Conservation (phyloP, 2,888 invertebrate genomes). For the Acleris emargana region DNA sequence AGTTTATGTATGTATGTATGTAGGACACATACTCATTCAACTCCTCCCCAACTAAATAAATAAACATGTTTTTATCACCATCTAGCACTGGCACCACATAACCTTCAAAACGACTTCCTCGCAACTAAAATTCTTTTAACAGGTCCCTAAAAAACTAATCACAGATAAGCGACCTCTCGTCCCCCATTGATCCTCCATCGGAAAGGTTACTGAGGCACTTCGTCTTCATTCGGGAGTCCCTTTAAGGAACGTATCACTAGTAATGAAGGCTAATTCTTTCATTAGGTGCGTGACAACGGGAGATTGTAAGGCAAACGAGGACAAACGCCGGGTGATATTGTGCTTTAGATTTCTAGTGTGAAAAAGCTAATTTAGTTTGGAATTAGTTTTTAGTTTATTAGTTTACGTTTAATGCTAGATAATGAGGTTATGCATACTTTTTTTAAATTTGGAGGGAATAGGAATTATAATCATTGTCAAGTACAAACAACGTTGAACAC, state of each 20-base stretch:
- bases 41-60: no score
- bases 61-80: no score
- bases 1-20: no score
- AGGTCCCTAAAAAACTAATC: constrained; percentile 70
- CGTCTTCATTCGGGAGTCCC: constrained; percentile 80
- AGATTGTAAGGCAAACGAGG: constrained; percentile 73
- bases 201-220: constrained; percentile 76
- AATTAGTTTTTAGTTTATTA: constrained; percentile 1
- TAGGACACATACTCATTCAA: no score
- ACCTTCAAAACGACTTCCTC: background rate
- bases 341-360: constrained; percentile 23
- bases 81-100: no score
- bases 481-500: no score
- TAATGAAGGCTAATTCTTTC: constrained; percentile 84
- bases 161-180: constrained; percentile 68
- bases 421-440: no score
- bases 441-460: no score
- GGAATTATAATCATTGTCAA: no score
- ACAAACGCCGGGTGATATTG: constrained; percentile 54
- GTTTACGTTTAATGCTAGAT: no score
- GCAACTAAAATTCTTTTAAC: background rate
- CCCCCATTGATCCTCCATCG: constrained; percentile 69
- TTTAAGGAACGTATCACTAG: constrained; percentile 81
- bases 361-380: background rate
- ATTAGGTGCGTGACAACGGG: constrained; percentile 81